Base-by-base conservation (phyloP, 2,888 invertebrate genomes). In the Eilema griseolum region DNA sequence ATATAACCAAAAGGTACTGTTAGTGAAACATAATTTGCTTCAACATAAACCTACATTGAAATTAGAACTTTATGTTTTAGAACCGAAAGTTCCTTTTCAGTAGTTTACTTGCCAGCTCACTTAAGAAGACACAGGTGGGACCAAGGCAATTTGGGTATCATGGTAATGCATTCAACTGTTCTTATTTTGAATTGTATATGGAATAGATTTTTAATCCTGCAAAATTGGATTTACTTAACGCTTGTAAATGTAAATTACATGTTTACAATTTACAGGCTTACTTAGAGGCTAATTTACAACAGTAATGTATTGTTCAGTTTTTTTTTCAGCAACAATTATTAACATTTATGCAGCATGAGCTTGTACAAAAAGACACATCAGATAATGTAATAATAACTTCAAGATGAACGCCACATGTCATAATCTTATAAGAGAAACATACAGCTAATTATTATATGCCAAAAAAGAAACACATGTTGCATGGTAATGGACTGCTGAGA, bases 151-250 rank as follows among this genome's bases (percentile, higher is more conserved):
- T 62, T 62, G 20, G 26, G 41, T 41, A 41, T 62, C 16, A 62
- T 62, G 62, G 26, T 62, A 62, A 41, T 62, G 62, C 62, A 62
- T 8, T 20, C 37, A 62, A 62, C 20, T 62, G 62, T 41, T 41
- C 26, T 62, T 20, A 62, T 24, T 37, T 11, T 41, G 37, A 62
- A 24, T 62, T 62, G 24, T 14, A 16, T 41, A 41, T 24, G 24
- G 37, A 37, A 41, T 62, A 16, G 46, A 20, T 20, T 20, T 46
- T 46, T 46, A 20, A 46, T 46, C 46, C 46, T 20, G 7, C 20
- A 46, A 20, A 46, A 46, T 46, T 20, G 46, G 2, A 41, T 20
- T 20, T 46, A 46, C 46, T 5, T 0, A 46, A n/a, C 20, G 7
- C 46, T 20, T 46, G 46, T 46, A 46, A 5, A 0, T 46, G 20